A percentile compares a stretch with the other conserved stretches of the same genome.
These are phyloP conservation scores for Amiota communis DNA, from an alignment of 2,888 invertebrate genomes.

Conservation along the genomic window DNA sequence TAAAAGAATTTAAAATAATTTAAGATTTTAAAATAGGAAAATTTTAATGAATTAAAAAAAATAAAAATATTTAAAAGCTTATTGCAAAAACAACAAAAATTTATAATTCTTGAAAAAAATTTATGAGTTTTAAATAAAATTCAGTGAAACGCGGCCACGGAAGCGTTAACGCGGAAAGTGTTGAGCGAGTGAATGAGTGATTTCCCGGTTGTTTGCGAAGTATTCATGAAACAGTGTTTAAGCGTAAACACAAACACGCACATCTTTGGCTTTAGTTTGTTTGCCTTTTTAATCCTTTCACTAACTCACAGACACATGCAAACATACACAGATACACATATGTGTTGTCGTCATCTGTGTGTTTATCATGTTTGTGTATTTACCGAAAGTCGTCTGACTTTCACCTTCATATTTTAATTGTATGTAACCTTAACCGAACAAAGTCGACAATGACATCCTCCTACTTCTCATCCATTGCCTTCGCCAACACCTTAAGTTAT, in stretches of 20 bases:
- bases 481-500: constrained; percentile 8
- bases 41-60: neutral
- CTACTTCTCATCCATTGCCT: neutral
- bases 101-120: too few relatives aligned
- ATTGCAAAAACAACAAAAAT: too few relatives aligned
- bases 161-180: neutral
- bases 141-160: too few relatives aligned
- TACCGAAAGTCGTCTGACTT: constrained; percentile 10
- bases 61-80: neutral
- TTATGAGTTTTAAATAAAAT: too few relatives aligned
- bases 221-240: neutral
- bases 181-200: neutral
- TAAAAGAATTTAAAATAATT: neutral
- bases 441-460: constrained; percentile 24
- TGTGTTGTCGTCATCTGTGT: constrained; percentile 19
- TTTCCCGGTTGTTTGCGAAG: neutral
- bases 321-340: neutral
- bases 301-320: neutral
- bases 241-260: neutral
- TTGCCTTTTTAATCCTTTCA: neutral
- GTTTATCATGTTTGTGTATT: neutral
- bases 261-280: constrained; percentile 2
- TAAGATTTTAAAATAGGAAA: neutral
- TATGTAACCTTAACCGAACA: constrained; percentile 26
- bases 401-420: constrained; percentile 34